Base-by-base conservation (phyloP, 2,888 invertebrate species). In the Melipona beecheii region DNA sequence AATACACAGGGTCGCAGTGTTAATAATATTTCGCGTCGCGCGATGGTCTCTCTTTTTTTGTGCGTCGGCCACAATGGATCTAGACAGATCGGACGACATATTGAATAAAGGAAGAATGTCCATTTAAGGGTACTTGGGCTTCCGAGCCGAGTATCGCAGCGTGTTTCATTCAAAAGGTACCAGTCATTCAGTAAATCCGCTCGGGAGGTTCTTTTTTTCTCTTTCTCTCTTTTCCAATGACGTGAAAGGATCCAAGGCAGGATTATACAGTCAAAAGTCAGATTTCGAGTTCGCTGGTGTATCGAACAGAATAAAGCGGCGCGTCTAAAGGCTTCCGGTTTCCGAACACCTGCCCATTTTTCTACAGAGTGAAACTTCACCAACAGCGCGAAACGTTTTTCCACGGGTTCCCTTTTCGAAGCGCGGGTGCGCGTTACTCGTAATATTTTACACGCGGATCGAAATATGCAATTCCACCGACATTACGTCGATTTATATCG, bases 251-350 rank as follows among this genome's bases (percentile, higher is more conserved):
- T 68, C 86, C 83, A 84, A 87, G 91, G 82, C 75, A 84, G 93
- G 92, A 93, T 94, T 94, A 94, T 93, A 93, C 93, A 93, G 94
- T 94, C 92, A 93, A 93, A 94, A 94, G 94, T 94, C 93, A 93
- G 91, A 93, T 92, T 92, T 92, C 89, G 92, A 94, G 93, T 94
- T 94, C 93, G 93, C 93, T 93, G 93, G 92, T 91, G 91, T 92
- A 94, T 93, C 93, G 92, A 93, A 85, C 80, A 89, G 90, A 91
- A 90, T 90, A 90, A 90, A 91, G 91, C 90, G 92, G 83, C 91
- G 86, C 87, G 83, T 89, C 90, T 89, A 91, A 93, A 94, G 94
- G 93, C 93, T 94, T 94, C 94, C 94, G 94, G 94, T 93, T 92
- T 92, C 75, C 83, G 86, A 89, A 92, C 93, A 94, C 94, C 94